phyloP scores from a whole-genome alignment of 2,113 vertebrate species.

The Amphilophus citrinellus region DNA sequence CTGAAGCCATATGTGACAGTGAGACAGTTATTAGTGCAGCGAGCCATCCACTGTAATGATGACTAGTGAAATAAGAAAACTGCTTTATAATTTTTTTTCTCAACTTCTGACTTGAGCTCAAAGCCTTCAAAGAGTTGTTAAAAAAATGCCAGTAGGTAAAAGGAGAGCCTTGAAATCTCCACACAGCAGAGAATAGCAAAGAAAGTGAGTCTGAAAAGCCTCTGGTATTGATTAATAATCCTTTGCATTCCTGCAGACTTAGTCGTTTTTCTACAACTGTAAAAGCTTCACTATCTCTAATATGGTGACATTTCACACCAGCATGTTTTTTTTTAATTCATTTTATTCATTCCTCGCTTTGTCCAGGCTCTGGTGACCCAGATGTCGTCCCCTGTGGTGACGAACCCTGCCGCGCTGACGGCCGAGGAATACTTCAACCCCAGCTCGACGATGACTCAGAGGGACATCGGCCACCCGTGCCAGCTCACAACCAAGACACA shows the following conservation, averaged over 20 bases:
- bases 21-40: not conserved
- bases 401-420: slow-evolving; percentile 93
- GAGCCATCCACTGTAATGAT: not conserved
- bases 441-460: slow-evolving; percentile 84
- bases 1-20: not conserved
- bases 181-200: not conserved
- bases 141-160: slow-evolving; percentile 29
- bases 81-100: slow-evolving; percentile 22
- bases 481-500: slow-evolving; percentile 99
- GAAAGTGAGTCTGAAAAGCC: slow-evolving; percentile 12
- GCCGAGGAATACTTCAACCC: slow-evolving; percentile 98
- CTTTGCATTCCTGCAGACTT: not conserved
- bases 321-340: not conserved
- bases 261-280: not conserved
- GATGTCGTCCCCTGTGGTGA: slow-evolving; percentile 85
- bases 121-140: slow-evolving; percentile 3
- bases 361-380: slow-evolving; percentile 92
- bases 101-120: not conserved
- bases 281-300: not conserved
- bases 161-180: slow-evolving; percentile 23
- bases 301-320: not conserved
- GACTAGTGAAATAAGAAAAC: slow-evolving; percentile 2
- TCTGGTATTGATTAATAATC: not conserved
- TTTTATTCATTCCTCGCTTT: not conserved
- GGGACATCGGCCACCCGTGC: slow-evolving; percentile 94